These are phyloP conservation scores for Gymnodraco acuticeps DNA, from an alignment of 2,797 vertebrate genomes.

Conservation along the genomic window DNA sequence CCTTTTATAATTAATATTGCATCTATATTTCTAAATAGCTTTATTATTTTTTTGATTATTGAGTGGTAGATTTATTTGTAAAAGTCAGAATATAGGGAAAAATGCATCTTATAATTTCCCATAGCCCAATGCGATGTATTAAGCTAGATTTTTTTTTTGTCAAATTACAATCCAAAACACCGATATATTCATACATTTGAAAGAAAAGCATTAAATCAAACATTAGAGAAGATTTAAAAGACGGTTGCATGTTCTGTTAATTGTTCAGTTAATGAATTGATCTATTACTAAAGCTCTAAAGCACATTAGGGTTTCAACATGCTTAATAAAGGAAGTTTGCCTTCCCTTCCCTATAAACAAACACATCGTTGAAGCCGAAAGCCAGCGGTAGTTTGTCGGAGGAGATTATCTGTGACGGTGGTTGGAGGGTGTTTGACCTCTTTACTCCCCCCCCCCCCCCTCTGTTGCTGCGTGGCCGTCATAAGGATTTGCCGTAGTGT, in stretches of 20 bases:
- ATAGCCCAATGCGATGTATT: background rate
- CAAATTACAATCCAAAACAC: background rate
- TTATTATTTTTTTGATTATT: background rate
- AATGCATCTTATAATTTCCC: background rate
- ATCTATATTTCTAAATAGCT: background rate
- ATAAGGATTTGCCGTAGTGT: conserved; percentile 60
- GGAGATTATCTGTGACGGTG: conserved; percentile 55
- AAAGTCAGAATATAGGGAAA: background rate
- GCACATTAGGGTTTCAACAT: background rate
- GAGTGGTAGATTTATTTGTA: background rate
- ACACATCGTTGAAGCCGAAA: conserved; percentile 61
- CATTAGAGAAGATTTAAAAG: background rate
- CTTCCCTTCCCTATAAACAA: conserved; percentile 25
- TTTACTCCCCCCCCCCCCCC: conserved; percentile 21
- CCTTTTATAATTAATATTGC: background rate
- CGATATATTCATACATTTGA: background rate
- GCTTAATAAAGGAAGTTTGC: conserved; percentile 16
- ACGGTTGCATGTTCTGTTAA: background rate
- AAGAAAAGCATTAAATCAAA: background rate
- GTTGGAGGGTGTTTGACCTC: conserved; percentile 50
- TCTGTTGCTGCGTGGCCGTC: conserved; percentile 45
- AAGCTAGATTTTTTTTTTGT: background rate
- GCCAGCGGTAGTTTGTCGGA: conserved; percentile 61
- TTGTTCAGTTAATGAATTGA: background rate
- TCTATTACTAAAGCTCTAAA: background rate